These are phyloP conservation scores for Pelochelys cantorii DNA, from an alignment of 2,797 vertebrate species.

Conservation along the genomic window DNA sequence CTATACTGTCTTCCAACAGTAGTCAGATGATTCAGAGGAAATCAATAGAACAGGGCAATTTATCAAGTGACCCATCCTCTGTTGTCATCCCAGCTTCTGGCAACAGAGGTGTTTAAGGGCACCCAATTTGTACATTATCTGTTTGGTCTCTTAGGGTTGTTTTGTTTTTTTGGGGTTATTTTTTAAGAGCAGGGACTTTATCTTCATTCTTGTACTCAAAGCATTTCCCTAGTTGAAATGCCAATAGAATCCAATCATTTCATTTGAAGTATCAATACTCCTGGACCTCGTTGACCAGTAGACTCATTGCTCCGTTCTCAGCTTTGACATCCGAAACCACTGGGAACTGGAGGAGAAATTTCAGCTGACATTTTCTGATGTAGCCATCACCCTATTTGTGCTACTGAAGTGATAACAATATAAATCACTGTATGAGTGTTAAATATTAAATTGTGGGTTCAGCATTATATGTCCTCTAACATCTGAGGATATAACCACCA, in stretches of 20 bases:
- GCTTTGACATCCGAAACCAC: background rate
- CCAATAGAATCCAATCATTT: background rate
- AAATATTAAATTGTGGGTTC: background rate
- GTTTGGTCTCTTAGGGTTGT: background rate
- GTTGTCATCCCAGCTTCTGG: background rate
- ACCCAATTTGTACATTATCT: background rate
- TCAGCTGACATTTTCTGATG: background rate
- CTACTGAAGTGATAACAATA: background rate
- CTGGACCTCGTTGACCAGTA: background rate
- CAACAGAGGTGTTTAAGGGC: background rate
- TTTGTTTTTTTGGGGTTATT: no score
- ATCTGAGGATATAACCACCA: background rate
- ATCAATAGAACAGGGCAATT: background rate
- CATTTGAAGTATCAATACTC: background rate
- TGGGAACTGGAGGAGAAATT: accelerated
- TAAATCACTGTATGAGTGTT: background rate
- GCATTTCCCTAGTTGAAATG: background rate
- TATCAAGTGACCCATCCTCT: background rate
- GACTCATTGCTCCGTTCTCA: background rate
- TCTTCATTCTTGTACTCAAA: background rate
- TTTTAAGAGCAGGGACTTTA: background rate
- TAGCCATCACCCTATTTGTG: background rate
- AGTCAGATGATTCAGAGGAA: background rate
- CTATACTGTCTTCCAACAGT: background rate
- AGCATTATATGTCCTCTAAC: background rate